Base-by-base conservation (phyloP, 2,888 invertebrate genomes). In the Eulithis prunata region DNA sequence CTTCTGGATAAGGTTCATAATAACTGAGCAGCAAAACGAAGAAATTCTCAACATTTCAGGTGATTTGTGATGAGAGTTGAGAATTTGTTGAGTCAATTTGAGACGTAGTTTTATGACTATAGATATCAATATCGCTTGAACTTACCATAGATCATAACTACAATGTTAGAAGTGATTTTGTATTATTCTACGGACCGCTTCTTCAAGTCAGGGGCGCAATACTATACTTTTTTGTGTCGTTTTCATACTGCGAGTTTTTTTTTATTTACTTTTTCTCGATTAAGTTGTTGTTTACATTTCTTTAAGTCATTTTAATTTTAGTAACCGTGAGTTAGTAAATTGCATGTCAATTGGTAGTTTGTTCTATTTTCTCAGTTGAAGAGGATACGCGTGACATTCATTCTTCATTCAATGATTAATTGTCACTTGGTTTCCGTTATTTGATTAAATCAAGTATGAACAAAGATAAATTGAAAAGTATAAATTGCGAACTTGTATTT, bases 171-270 rank as follows among this genome's bases (percentile, higher is more conserved):
- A n/a, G n/a, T n/a, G n/a, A n/a, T n/a, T n/a, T n/a, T n/a, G n/a
- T n/a, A n/a, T 38, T 38, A 10, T 8, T 38, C 38, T 45, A 12
- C n/a, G n/a, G 45, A 3, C 45, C 21, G 53, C 62, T 73, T 75
- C 71, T 72, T 75, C 68, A 68, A 59, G 62, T 21, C 72, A 75
- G 75, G 70, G 73, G 72, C 69, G 70, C 70, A 52, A 56, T 65
- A 73, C 70, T 47, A 11, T 38, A 51, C 14, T 71, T 69, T 70
- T 59, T 62, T 58, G 10, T 11, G 0, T 51, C 7, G n/a, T n/a
- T n/a, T n/a, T n/a, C n/a, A n/a, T n/a, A n/a, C n/a, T n/a, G n/a
- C n/a, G n/a, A n/a, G n/a, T n/a, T n/a, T 1, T 49, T 68, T 38
- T 66, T 69, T 68, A 47, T 67, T 60, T 59, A 36, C 10, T 57